Percentiles rank a stretch among this genome's conserved stretches.
These are phyloP conservation scores for Tauraco hartlaubi DNA, from an alignment of 2,797 vertebrate species.

Conservation along the genomic window DNA sequence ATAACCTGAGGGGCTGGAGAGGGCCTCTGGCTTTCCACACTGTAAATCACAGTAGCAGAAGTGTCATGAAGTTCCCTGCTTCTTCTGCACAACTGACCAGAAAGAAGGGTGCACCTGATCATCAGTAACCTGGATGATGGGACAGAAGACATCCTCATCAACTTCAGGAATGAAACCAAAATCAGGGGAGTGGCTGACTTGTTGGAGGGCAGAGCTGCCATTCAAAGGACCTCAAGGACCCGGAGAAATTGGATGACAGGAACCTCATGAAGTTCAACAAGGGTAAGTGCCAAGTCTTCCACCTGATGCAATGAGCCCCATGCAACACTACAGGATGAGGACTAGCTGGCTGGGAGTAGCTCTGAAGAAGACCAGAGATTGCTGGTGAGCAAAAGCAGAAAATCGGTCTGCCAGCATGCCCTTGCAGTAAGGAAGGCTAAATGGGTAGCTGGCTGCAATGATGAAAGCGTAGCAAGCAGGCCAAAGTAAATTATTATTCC, in stretches of 20 bases:
- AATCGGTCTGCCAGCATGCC: not conserved
- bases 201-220: not conserved
- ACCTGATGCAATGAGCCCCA: not conserved
- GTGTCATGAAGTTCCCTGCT: not conserved
- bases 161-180: not conserved
- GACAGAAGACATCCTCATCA: not conserved
- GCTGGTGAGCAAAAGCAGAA: not conserved
- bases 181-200: not conserved
- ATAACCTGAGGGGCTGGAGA: not conserved
- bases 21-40: not conserved
- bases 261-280: not conserved
- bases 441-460: not conserved
- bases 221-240: not conserved
- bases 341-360: not conserved
- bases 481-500: constrained; percentile 45
- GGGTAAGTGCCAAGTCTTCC: not conserved
- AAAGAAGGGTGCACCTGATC: not conserved
- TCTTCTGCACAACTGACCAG: not conserved
- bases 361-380: not conserved
- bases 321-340: not conserved
- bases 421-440: constrained; percentile 33
- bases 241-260: not conserved
- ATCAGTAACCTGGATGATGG: not conserved
- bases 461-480: not conserved
- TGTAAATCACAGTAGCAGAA: not conserved